These are phyloP conservation scores for Threskiornis aethiopicus DNA, from an alignment of 2,797 vertebrate genomes.

Conservation along the genomic window DNA sequence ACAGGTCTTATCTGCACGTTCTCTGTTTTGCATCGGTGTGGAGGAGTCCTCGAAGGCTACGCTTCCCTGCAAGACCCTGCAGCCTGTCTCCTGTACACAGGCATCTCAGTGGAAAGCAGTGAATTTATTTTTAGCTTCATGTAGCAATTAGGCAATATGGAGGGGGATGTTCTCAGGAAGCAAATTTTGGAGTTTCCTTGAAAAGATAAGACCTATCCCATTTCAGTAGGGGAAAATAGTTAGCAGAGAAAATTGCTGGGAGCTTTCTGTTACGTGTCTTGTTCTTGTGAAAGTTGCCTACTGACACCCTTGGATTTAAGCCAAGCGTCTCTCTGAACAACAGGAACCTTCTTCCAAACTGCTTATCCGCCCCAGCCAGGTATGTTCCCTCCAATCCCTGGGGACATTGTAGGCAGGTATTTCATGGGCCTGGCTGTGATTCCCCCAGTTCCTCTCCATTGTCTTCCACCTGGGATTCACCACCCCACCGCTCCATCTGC, in stretches of 20 bases:
- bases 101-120: background rate
- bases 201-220: constrained; percentile 2
- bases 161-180: background rate
- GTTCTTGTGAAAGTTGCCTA: background rate
- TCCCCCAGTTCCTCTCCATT: background rate
- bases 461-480: background rate
- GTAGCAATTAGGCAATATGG: background rate
- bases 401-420: constrained; percentile 15
- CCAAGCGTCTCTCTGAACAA: constrained; percentile 5
- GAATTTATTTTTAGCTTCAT: background rate
- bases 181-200: background rate
- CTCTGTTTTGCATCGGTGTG: background rate
- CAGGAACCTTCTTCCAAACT: constrained; percentile 1
- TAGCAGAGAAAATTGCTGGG: background rate
- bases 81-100: background rate
- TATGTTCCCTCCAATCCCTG: background rate
- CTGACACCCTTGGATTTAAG: constrained; percentile 21
- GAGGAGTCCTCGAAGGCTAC: background rate
- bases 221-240: background rate
- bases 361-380: background rate
- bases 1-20: background rate
- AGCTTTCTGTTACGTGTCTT: background rate
- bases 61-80: background rate
- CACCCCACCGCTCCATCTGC: background rate
- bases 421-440: constrained; percentile 29